Evolutionary conservation across 2,797 vertebrate species (phyloP), one percentile per base, ranked within the genome.

Genomic region (Platalea minor): DNA sequence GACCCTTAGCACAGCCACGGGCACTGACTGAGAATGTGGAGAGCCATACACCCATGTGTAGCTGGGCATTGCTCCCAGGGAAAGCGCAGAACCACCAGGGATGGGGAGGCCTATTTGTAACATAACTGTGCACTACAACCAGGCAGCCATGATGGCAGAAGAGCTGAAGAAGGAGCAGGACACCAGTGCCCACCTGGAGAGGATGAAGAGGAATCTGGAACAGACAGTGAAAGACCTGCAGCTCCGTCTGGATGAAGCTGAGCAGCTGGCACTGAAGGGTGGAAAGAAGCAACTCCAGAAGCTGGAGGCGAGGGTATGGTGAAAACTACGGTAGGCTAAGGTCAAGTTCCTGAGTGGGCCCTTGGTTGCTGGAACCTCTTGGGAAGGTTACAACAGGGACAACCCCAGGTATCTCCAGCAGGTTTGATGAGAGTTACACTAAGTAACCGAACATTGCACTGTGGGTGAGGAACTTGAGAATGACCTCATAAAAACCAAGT

Each of bases 131-230:
- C 60, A n/a, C 67, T 64, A 72, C 24, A 53, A 56, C 48, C 88
- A 97, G 95, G 98, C 98, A 0, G 98, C 98, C 96, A 98, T 98
- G 98, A 99, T 99, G 98, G 98, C 98, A 1, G 98, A 99, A 31
- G 98, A 99, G 96, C 95, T 99, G 91, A 99, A 98, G 97, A 99
- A 99, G 93, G 99, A 99, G 95, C 98, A 99, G 96, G 99, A 99
- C 96, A 99, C 98, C 93, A 98, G 98, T 0, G 96, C 98, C 95
- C 98, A 99, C 96, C 97, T 99, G 95, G 99, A 99, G 96, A 97
- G 98, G 89, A 99, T 99, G 98, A 99, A 98, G 97, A 99, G 97
- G 98, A 99, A 99, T 76, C 89, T 99, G 97, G 99, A 99, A 4
- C 98, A 97, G 75, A 98, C 94, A 0, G 98, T 98, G 85, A 99